phyloP scores from a whole-genome alignment of 2,797 vertebrate genomes.

The Cetoscarus ocellatus region DNA sequence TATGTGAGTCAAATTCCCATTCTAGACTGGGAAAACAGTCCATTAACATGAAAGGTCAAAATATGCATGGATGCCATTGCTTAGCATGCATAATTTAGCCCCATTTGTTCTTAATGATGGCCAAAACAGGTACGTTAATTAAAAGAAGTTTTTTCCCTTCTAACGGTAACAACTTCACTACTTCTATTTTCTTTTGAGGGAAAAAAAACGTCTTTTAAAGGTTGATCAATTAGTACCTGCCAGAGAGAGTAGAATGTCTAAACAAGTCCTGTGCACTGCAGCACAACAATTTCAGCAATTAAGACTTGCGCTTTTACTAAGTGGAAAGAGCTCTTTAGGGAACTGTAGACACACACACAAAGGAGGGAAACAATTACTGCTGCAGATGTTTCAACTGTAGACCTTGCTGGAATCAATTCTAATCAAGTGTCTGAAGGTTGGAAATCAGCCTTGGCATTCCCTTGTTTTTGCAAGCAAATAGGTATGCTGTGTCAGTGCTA shows the following conservation, averaged over 20 bases:
- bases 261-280: conserved; percentile 44
- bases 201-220: conserved; percentile 59
- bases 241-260: conserved; percentile 54
- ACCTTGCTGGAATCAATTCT: conserved; percentile 60
- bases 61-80: conserved; percentile 53
- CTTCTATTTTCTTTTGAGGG: conserved; percentile 44
- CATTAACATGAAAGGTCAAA: conserved; percentile 28
- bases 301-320: conserved; percentile 51
- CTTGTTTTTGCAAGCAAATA: conserved; percentile 24
- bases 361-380: conserved; percentile 61
- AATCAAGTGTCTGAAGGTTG: conserved; percentile 67
- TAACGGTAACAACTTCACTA: conserved; percentile 47
- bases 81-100: conserved; percentile 54
- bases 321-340: conserved; percentile 57
- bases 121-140: conserved; percentile 70
- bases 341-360: conserved; percentile 44
- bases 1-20: conserved; percentile 14
- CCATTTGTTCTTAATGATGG: conserved; percentile 63
- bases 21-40: conserved; percentile 10
- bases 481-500: conserved; percentile 1
- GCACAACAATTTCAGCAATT: conserved; percentile 69
- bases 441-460: conserved; percentile 42
- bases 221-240: conserved; percentile 73
- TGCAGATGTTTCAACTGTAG: conserved; percentile 60
- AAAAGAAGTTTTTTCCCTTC: conserved; percentile 60